These are phyloP conservation scores for Mantis religiosa DNA, from an alignment of 2,888 invertebrate species.

Conservation along the genomic window DNA sequence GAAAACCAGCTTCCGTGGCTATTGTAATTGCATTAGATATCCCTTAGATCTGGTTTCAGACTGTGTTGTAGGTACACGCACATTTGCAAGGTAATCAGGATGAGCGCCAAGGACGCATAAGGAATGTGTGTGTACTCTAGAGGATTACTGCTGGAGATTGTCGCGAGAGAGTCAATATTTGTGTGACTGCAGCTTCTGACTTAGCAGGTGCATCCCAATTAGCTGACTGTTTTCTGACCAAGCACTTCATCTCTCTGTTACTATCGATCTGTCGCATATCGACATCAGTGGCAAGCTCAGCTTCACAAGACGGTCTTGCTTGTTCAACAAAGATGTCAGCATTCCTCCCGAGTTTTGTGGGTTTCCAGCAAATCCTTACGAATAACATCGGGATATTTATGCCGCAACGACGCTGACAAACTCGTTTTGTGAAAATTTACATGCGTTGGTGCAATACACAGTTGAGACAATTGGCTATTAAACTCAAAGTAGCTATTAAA, in stretches of 20 bases:
- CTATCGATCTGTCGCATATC: background rate
- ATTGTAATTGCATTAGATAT: no score
- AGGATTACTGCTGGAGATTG: background rate
- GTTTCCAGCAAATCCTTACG: no score
- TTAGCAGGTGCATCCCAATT: slow-evolving; percentile 16
- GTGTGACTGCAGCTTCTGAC: slow-evolving; percentile 12
- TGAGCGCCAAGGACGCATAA: background rate
- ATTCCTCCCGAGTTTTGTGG: no score
- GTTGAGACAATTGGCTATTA: no score
- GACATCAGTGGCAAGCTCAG: background rate
- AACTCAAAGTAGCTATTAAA: no score
- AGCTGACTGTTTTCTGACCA: slow-evolving; percentile 22
- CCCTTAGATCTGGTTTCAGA: no score
- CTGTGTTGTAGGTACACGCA: background rate
- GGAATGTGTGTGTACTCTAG: background rate
- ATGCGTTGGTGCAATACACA: no score
- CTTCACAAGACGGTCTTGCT: background rate
- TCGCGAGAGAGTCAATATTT: slow-evolving; percentile 4
- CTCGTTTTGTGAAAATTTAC: no score
- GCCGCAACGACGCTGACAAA: no score
- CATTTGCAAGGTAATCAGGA: background rate
- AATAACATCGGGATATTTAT: no score
- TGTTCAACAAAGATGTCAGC: background rate
- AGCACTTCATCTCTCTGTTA: slow-evolving; percentile 18
- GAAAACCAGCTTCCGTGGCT: no score